A percentile compares a stretch with the other conserved stretches of the same genome.
phyloP scores from a whole-genome alignment of 2,113 vertebrate genomes.

The Vicugna pacos region DNA sequence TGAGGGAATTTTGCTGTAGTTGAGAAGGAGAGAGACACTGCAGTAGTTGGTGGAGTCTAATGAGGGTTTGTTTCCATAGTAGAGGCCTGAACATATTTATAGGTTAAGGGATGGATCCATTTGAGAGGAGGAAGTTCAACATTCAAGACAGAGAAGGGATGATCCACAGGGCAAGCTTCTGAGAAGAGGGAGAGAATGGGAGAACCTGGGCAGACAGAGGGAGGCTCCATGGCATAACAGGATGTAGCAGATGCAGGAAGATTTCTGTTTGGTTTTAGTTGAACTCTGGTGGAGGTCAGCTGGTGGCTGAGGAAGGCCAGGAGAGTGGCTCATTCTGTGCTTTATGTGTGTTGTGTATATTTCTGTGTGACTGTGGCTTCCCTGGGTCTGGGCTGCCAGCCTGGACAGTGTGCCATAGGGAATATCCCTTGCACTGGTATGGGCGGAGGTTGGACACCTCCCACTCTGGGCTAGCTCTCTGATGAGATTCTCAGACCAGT shows the following conservation, averaged over 20 bases:
- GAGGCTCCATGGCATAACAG: not conserved
- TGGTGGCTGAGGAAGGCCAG: not conserved
- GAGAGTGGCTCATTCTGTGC: not conserved
- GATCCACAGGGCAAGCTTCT: not conserved
- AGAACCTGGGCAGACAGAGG: not conserved
- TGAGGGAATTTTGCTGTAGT: not conserved
- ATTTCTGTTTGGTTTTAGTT: constrained; percentile 14
- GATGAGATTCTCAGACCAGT: constrained; percentile 79
- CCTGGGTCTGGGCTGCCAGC: not conserved
- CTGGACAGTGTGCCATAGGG: constrained; percentile 19
- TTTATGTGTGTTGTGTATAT: not conserved
- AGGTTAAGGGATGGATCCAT: constrained; percentile 20
- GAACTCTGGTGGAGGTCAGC: not conserved
- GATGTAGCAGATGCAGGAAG: not conserved
- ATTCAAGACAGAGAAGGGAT: not conserved
- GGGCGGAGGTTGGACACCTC: constrained; percentile 40
- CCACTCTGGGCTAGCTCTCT: constrained; percentile 56
- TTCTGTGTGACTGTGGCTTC: not conserved
- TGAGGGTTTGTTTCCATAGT: not conserved
- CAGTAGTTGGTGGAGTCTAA: not conserved
- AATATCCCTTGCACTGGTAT: not conserved
- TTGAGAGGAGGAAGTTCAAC: not conserved
- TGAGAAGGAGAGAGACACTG: not conserved
- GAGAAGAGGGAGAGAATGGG: not conserved
- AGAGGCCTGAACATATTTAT: not conserved